A percentile compares a stretch with the other conserved stretches of the same genome.
These are phyloP conservation scores for Sarcophaga peregrina DNA, from an alignment of 1,140 invertebrate species.

Conservation along the genomic window DNA sequence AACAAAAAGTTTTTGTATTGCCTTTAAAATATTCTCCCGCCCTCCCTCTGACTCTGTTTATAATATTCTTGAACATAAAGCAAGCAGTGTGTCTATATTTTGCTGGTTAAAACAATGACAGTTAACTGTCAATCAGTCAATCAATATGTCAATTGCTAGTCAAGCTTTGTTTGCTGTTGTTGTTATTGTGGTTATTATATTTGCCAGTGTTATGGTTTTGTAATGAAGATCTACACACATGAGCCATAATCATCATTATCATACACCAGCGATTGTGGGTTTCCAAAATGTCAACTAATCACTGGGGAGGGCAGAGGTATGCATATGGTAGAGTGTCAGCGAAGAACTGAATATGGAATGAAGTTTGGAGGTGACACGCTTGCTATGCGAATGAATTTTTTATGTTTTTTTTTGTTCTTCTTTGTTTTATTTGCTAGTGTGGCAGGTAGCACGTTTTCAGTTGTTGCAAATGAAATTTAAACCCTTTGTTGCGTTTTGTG, in stretches of 20 bases:
- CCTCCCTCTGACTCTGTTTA: background rate
- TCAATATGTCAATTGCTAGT: slow-evolving; percentile 37
- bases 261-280: background rate
- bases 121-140: slow-evolving; percentile 41
- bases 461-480: too few species aligned
- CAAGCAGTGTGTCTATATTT: background rate
- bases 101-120: slow-evolving; percentile 1
- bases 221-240: background rate
- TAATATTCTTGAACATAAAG: background rate
- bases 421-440: too few species aligned
- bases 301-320: background rate
- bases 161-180: background rate
- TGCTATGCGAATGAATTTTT: background rate
- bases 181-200: background rate
- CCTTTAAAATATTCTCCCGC: background rate
- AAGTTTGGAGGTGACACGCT: background rate
- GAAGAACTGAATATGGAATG: background rate
- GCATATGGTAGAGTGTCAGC: too few species aligned
- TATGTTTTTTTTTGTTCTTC: background rate
- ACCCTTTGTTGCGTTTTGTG: too few species aligned
- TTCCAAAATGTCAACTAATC: slow-evolving; percentile 13
- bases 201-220: background rate
- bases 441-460: too few species aligned
- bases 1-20: too few species aligned
- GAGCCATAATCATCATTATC: background rate